A percentile compares a stretch with the other conserved stretches of the same genome.
Conservation (phyloP, 2,888 invertebrate genomes). For the Acronicta psi region DNA sequence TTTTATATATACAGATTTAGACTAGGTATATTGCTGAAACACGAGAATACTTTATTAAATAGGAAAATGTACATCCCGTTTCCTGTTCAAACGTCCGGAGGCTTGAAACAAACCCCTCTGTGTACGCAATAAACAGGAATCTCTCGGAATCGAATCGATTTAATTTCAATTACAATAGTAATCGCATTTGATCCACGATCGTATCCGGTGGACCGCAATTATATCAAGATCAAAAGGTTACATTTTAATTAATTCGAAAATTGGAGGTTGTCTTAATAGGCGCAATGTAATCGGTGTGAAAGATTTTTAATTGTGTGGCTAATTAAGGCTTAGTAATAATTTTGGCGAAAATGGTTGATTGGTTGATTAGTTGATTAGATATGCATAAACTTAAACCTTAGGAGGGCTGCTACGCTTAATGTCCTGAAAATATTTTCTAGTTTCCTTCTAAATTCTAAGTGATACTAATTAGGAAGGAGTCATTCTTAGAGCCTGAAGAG, state of each 20-base stretch:
- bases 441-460: too few species aligned
- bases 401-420: too few species aligned
- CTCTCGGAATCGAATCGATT: conserved; percentile 48
- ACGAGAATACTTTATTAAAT: too few species aligned
- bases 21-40: too few species aligned
- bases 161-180: conserved; percentile 50
- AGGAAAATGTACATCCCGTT: neutral
- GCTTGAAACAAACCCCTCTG: conserved; percentile 20
- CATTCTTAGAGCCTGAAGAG: too few species aligned
- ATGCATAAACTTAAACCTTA: too few species aligned
- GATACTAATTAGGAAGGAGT: too few species aligned
- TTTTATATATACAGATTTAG: too few species aligned
- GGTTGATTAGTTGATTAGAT: neutral
- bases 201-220: conserved; percentile 53
- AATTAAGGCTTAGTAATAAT: conserved; percentile 16
- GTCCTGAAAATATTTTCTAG: too few species aligned
- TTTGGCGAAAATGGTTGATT: conserved; percentile 4
- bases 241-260: conserved; percentile 48
- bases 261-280: conserved; percentile 21
- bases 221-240: conserved; percentile 53
- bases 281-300: conserved; percentile 19
- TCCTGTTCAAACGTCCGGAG: conserved; percentile 17
- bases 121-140: conserved; percentile 25
- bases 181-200: conserved; percentile 47
- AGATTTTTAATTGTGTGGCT: conserved; percentile 17